Evolutionary conservation across 1,140 invertebrate genomes (phyloP), one percentile per base, ranked within the genome.

Genomic region (Nephila pilipes): DNA sequence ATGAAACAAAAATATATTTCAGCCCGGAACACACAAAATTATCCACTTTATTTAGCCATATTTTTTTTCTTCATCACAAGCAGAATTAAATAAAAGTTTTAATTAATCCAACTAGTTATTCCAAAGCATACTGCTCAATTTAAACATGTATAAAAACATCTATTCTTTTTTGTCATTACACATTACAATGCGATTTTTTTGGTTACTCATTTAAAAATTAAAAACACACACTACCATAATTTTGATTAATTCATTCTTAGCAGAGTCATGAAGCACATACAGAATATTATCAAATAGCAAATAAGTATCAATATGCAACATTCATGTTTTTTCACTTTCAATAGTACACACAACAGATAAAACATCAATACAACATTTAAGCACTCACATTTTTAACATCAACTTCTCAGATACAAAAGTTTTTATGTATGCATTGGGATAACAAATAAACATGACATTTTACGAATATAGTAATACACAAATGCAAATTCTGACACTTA

Each of bases 241-340:
- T 75, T 75, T 75, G 69, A 75, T 75, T 75, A 75, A 32, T 75
- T 75, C 69, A 16, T 75, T 20, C 29, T 32, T 75, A 3, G 58
- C 20, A 5, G 29, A 32, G 29, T 75, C 32, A 29, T 32, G 32
- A 32, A 75, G 29, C 65, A 75, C 69, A 32, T 12, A 18, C 29
- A 75, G 18, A 75, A 75, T 3, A 75, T 18, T 36, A 32, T 32
- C 18, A 20, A 69, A 69, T 69, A 25, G 3, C 29, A 60, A 58
- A 22, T 58, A 58, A 60, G 58, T 60, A 60, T 60, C 58, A 60
- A 14, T 4, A 32, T 16, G 32, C 29, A 75, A 75, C 25, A 75
- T 75, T 36, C 69, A 75, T 14, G 69, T 75, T 4, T 18, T 75
- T 75, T 75, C 32, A 75, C 69, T 18, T 75, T 18, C 32, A 75